Base-by-base conservation (phyloP, 2,797 vertebrate species). In the Perodicticus potto region DNA sequence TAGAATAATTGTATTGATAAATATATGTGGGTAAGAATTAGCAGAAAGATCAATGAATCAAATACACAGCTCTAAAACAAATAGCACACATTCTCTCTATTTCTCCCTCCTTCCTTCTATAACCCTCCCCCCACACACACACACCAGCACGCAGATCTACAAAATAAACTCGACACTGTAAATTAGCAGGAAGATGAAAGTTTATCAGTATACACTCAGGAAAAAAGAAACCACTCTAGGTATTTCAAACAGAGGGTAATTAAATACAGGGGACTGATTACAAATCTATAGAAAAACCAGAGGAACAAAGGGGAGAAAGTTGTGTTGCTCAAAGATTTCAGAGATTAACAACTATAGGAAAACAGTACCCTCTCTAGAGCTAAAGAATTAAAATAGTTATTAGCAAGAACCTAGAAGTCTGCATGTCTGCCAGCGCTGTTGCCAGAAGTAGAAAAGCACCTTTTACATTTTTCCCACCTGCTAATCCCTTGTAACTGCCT, bases 221-320 rank as follows among this genome's bases (percentile, higher is more conserved):
- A 78, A 89, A 92, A 77, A 22, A 89, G 7, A 90, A 91, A 29
- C 16, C 16, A 69, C 5, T 34, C 25, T 29, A 77, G 19, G 49
- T 77, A 27, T 87, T 87, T 94, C 89, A 70, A 67, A 57, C 74
- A 53, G 67, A 94, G n/a, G n/a, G 69, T 22, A 11, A 67, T 34
- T 93, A 65, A 84, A 85, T 34, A 37, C 8, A 80, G 32, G 53
- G 22, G n/a, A 87, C 8, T 81, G 45, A 73, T 55, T 78, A 69
- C 27, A 89, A 49, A 27, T 81, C 16, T 23, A 74, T 3, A 59
- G 63, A 87, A 59, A 92, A 72, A 29, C 55, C 63, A 86, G 80
- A 91, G 88, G 32, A 77, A 84, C 20, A 77, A n/a, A 94, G 32
- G 67, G 11, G 11, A 74, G 14, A 45, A 59, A 16, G n/a, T 14